Base-by-base conservation (phyloP, 2,888 invertebrate genomes). In the Dendrolimus pini region DNA sequence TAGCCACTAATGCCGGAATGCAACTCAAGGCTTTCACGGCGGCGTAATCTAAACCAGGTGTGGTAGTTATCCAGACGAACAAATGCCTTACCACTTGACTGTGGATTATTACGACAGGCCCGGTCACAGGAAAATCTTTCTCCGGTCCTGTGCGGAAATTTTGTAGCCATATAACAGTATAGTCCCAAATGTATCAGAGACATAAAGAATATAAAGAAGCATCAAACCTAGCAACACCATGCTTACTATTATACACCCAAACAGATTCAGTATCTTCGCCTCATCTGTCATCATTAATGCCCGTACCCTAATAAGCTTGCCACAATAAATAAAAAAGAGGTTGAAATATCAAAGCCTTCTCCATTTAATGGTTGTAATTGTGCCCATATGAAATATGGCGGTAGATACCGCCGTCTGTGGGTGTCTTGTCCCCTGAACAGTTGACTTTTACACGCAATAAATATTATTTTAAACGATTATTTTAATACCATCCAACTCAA, bases 271-370 rank as follows among this genome's bases (percentile, higher is more conserved):
- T 47, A 47, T 47, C 47, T 3, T 47, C 47, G 47, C 9, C 80
- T 82, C 88, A 88, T 90, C 85, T 89, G 89, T 90, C 89, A 90
- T 90, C 89, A 89, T 90, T 89, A 90, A 86, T 83, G 89, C 87
- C 85, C 72, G 82, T 71, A 82, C 86, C 87, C 89, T 89, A 89
- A 89, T 90, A 90, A 89, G 88, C 86, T 87, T 77, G 80, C 78
- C 80, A 81, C 80, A 86, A 89, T 85, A 89, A 86, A 86, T 84
- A 87, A 84, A 85, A 77, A 82, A 72, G 72, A 75, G 72, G 47
- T 47, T 47, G 47, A 70, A 73, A 81, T 85, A 85, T 87, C 86
- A 89, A 89, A 89, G 89, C 83, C 80, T 79, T 84, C 81, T 75
- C 85, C 74, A 82, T 85, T 81, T 87, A 89, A 87, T 87, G 85